phyloP scores from a whole-genome alignment of 2,113 vertebrate genomes.

The Phaetusa simplex region DNA sequence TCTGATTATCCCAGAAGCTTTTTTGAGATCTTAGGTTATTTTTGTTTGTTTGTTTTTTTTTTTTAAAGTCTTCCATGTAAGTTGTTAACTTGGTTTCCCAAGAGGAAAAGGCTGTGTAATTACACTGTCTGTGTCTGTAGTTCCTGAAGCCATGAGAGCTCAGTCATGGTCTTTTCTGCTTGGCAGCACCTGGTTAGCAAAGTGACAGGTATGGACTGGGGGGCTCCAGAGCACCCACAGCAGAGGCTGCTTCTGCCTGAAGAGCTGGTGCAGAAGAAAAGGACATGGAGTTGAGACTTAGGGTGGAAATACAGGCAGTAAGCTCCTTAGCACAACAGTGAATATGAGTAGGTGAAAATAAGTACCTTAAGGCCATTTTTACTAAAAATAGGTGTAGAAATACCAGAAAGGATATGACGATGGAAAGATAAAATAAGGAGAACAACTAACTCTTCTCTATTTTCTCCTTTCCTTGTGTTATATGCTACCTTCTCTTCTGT shows the following conservation, averaged over 20 bases:
- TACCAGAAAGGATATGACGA: not conserved
- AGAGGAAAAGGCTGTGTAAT: not conserved
- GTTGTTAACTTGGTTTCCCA: not conserved
- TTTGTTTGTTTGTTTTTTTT: not conserved
- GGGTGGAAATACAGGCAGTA: not conserved
- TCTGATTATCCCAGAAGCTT: not conserved
- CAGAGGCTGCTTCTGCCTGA: not conserved
- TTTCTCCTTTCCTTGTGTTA: not conserved
- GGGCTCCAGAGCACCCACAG: not conserved
- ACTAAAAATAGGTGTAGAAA: not conserved
- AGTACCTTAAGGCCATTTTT: not conserved
- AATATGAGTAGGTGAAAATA: not conserved
- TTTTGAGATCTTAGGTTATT: not conserved
- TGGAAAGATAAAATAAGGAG: not conserved
- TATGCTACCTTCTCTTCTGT: not conserved
- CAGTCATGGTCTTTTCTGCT: not conserved
- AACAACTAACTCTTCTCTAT: not conserved
- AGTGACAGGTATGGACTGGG: not conserved
- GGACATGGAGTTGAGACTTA: not conserved
- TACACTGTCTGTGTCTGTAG: not conserved
- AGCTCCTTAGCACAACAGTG: not conserved
- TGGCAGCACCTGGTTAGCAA: not conserved
- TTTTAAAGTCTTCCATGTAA: not conserved
- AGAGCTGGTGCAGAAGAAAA: not conserved
- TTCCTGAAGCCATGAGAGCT: not conserved